phyloP scores from a whole-genome alignment of 1,140 invertebrate species.

The Carcinoscorpius rotundicauda region DNA sequence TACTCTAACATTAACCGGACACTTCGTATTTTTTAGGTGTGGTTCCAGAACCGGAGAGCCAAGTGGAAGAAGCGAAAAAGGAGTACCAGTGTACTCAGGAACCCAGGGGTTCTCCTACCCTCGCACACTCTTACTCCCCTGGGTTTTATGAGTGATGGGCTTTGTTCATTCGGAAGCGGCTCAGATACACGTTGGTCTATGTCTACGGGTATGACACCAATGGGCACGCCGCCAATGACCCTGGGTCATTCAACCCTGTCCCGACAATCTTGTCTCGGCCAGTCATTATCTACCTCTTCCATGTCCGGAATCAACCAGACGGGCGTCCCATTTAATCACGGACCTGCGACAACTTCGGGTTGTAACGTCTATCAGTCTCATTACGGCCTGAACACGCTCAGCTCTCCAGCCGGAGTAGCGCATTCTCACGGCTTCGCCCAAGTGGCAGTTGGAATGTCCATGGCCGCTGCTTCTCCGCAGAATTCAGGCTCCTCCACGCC shows the following conservation, averaged over 20 bases:
- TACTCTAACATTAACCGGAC: no score
- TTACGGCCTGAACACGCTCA: background rate
- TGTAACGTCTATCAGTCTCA: no score
- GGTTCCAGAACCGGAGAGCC: constrained; percentile 43
- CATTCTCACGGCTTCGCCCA: no score
- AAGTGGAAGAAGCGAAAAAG: constrained; percentile 92
- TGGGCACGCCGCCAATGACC: constrained; percentile 10
- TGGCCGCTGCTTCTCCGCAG: no score
- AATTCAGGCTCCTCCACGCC: background rate
- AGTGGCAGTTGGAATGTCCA: no score
- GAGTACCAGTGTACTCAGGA: constrained; percentile 69
- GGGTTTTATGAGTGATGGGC: constrained; percentile 59
- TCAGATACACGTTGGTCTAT: constrained; percentile 55
- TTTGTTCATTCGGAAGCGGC: constrained; percentile 57
- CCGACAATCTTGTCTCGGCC: constrained; percentile 14
- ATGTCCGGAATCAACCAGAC: background rate
- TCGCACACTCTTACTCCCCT: constrained; percentile 88
- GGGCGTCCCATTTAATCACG: background rate
- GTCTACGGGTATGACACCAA: constrained; percentile 11
- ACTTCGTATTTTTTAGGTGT: constrained; percentile 9
- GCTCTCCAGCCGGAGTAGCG: no score
- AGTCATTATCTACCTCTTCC: background rate
- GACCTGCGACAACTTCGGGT: background rate
- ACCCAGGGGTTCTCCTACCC: constrained; percentile 74
- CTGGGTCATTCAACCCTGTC: no score